Base-by-base conservation (phyloP, 2,113 vertebrate genomes). In the Otis tarda region DNA sequence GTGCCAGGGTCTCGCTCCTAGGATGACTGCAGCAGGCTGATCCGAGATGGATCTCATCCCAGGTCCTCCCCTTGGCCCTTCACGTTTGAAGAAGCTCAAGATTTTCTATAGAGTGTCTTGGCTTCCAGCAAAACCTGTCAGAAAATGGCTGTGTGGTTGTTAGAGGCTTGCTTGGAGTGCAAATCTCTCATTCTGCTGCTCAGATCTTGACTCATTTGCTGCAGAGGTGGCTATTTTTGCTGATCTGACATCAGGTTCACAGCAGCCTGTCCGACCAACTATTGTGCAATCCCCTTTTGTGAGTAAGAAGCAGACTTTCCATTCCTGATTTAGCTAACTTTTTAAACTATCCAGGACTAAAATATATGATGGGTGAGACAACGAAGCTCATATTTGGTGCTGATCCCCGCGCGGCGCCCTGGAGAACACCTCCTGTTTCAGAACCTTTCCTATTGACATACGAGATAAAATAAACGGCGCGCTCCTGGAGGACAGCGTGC, bases 191-290 rank as follows among this genome's bases (percentile, higher is more conserved):
- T 83, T 77, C 50, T 74, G 82, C 90, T 65, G 93, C 71, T 55
- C 11, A 7, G 85, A 70, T 80, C 86, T 56, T 67, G 89, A 94
- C 97, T 96, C 96, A 56, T 87, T 70, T 91, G 69, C 96, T 94
- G 94, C 88, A 93, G 90, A 78, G 95, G 65, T 75, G 83, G 95
- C 95, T 98, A 98, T 98, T 98, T 98, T 97, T 97, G 97, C 90
- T 97, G 92, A 87, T 92, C 93, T 98, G 98, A 98, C 95, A 96
- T 98, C 97, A 98, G 96, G 97, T 93, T 53, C 91, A 67, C 97
- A 94, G 97, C 97, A 95, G 93, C 92, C 92, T 73, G 86, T 63
- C 83, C 93, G 23, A 93, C 74, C 87, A 80, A 68, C 90, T 94
- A 90, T 97, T 78, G 90, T 96, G 96, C 87, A 89, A 96, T 67